These are phyloP conservation scores for Ctenoplectra terminalis DNA, from an alignment of 1,140 invertebrate genomes.

Conservation along the genomic window DNA sequence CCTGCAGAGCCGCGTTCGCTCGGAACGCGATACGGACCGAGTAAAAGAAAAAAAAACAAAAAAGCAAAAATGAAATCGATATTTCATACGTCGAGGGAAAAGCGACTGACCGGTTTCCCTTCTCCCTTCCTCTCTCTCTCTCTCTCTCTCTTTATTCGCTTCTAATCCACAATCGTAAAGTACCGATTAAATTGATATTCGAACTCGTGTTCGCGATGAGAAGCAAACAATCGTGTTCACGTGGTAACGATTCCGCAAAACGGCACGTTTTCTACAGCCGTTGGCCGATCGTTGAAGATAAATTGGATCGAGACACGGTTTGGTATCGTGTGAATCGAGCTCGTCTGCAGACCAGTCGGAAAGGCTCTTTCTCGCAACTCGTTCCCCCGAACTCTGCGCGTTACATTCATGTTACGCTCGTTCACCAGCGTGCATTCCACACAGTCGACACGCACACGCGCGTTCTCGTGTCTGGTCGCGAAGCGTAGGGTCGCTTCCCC, in stretches of 20 bases:
- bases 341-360: neutral
- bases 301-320: slow-evolving; percentile 13
- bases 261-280: neutral
- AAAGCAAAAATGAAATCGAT: slow-evolving; percentile 2
- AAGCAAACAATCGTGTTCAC: neutral
- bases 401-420: slow-evolving; percentile 55
- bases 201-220: neutral
- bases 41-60: too few species aligned
- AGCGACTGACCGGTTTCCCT: neutral
- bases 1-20: neutral
- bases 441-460: neutral
- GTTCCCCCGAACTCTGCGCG: slow-evolving; percentile 38
- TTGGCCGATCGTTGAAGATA: neutral
- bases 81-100: slow-evolving; percentile 4
- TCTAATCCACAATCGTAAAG: neutral
- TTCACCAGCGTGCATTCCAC: neutral
- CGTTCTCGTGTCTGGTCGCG: slow-evolving; percentile 16
- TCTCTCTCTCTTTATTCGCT: neutral
- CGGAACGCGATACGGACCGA: neutral
- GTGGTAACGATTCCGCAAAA: neutral
- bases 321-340: slow-evolving; percentile 10
- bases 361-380: slow-evolving; percentile 31
- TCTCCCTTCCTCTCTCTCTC: neutral
- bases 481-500: slow-evolving; percentile 56
- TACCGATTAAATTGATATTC: neutral